Base-by-base conservation (phyloP, 2,888 invertebrate species). In the Synanthedon myopaeformis region DNA sequence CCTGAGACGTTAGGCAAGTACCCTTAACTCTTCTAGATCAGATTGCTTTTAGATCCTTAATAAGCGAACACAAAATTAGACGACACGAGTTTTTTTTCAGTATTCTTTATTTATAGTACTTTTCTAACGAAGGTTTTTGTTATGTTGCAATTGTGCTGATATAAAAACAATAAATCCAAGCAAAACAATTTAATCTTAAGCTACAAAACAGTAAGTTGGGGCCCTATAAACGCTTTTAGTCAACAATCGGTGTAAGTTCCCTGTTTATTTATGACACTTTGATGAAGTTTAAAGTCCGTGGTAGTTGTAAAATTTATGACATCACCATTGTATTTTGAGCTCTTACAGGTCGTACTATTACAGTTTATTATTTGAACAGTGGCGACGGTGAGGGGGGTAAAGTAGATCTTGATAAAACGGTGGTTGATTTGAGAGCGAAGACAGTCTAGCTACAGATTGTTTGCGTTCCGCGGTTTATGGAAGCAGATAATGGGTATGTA, bases 401-500 rank as follows among this genome's bases (percentile, higher is more conserved):
- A 56, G 63, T 3, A 58, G 74, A 49, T 71, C 74, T 60, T 52
- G 53, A 54, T 67, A 61, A 52, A 58, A 53, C 70, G 75, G 76
- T 66, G 56, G 62, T 35, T 65, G 68, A 71, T 72, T 73, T 73
- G 63, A 67, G 66, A 71, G 70, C 69, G 69, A 74, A 69, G 72
- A 77, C 73, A 69, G 63, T 51, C 65, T 65, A 67, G 62, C 64
- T 69, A 67, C 72, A 75, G 79, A 82, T 78, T 82, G 79, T 80
- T 79, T 78, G 74, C 71, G 68, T 74, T 72, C 70, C 72, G 71
- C 70, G 76, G 79, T 82, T 83, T 83, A 82, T 79, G 75, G 74
- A 74, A 70, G 71, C 68, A 74, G 76, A 78, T 81, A 82, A 79
- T 81, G 72, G 74, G 68, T 62, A 69, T 69, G 73, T 72, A 75